These are phyloP conservation scores for Oxystoma pomonae DNA, from an alignment of 2,888 invertebrate species.

Conservation along the genomic window DNA sequence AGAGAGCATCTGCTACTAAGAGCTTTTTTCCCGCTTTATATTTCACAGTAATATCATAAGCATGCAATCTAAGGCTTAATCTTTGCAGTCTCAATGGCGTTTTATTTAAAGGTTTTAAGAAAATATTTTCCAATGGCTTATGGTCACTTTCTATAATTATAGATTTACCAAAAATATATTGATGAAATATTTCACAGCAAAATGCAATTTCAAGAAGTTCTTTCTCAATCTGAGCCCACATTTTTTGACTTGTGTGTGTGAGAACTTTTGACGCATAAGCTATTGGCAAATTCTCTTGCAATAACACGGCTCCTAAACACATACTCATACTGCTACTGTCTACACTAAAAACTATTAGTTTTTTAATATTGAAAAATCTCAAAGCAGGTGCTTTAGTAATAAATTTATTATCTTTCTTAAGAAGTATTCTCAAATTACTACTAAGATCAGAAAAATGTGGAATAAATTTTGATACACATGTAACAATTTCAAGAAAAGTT, in stretches of 20 bases:
- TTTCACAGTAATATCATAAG: constrained; percentile 20
- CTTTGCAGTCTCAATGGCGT: constrained; percentile 18
- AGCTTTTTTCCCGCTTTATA: constrained; percentile 24
- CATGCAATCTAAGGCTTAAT: constrained; percentile 15
- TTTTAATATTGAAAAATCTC: not conserved
- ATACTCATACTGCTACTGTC: not conserved
- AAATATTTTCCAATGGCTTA: constrained; percentile 26
- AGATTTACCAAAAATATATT: constrained; percentile 1
- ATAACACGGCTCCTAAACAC: not conserved
- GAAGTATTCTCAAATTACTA: too few species aligned
- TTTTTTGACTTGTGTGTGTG: constrained; percentile 2
- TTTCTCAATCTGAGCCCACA: constrained; percentile 7
- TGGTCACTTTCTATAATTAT: not conserved
- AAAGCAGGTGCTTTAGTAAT: not conserved
- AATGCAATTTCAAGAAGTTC: not conserved
- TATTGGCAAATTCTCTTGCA: constrained; percentile 4
- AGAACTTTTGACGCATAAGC: constrained; percentile 4
- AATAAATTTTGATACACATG: too few species aligned
- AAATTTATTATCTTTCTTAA: too few species aligned
- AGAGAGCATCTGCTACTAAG: constrained; percentile 21
- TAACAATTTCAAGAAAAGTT: too few species aligned
- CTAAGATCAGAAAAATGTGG: too few species aligned
- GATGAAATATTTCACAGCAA: constrained; percentile 3
- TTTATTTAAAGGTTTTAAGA: constrained; percentile 21
- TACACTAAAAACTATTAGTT: not conserved